Evolutionary conservation across 2,113 vertebrate genomes (phyloP).

Genomic region (Taurulus bubalis): DNA sequence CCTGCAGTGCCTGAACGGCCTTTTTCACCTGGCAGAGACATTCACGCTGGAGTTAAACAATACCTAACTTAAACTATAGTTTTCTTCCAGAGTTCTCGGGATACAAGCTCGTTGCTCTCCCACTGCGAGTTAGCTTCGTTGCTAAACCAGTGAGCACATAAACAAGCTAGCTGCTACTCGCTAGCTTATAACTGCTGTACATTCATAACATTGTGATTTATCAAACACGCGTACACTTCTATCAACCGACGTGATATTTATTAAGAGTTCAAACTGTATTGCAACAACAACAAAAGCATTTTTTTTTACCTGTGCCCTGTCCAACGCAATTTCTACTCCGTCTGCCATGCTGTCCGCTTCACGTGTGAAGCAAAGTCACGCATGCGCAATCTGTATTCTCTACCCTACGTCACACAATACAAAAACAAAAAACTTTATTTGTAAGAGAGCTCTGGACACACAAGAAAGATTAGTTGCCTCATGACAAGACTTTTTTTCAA

Average conservation of each 20-base stretch:
- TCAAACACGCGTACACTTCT: fast-evolving
- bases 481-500: neutral
- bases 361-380: constrained; percentile 45
- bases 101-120: too few relatives aligned
- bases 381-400: constrained; percentile 35
- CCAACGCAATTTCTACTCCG: constrained; percentile 24
- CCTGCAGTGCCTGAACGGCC: constrained; percentile 86
- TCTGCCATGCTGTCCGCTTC: constrained; percentile 75
- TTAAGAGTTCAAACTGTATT: neutral
- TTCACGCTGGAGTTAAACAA: neutral
- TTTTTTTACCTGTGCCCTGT: constrained; percentile 73
- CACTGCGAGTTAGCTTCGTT: constrained; percentile 17
- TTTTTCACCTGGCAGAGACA: constrained; percentile 85
- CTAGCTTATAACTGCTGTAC: neutral
- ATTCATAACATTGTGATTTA: neutral
- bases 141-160: constrained; percentile 12
- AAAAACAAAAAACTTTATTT: constrained; percentile 66
- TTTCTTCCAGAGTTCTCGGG: fast-evolving
- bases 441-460: neutral
- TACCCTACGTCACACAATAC: constrained; percentile 19
- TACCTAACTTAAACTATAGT: neutral
- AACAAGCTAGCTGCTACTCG: neutral
- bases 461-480: neutral
- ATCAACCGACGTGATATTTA: fast-evolving
- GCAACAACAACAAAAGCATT: fast-evolving